These are phyloP conservation scores for Lamellibrachia luymesi DNA, from an alignment of 1,140 invertebrate genomes.

Conservation along the genomic window DNA sequence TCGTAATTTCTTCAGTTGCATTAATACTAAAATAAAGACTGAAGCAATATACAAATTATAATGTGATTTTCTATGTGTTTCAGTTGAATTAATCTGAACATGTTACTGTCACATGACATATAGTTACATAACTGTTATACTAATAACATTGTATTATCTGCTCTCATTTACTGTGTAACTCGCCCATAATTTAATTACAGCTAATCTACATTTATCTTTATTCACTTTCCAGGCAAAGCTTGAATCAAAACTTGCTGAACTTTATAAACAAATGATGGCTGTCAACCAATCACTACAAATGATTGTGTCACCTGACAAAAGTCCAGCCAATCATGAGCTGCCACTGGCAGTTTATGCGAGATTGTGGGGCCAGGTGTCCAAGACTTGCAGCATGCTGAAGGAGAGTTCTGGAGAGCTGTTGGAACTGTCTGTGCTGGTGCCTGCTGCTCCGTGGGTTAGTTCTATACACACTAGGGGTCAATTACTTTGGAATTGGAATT, in stretches of 20 bases:
- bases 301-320: conserved; percentile 10
- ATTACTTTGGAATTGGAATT: background rate
- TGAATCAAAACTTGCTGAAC: conserved; percentile 40
- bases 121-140: too few species aligned
- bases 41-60: background rate
- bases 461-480: background rate
- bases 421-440: conserved; percentile 41
- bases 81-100: background rate
- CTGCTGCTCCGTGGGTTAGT: conserved; percentile 48
- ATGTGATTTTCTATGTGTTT: background rate
- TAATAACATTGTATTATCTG: background rate
- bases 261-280: conserved; percentile 43
- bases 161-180: background rate
- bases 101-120: too few species aligned
- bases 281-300: conserved; percentile 32
- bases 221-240: conserved; percentile 39
- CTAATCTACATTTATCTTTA: background rate
- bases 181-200: background rate
- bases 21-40: background rate
- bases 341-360: conserved; percentile 35
- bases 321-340: conserved; percentile 1
- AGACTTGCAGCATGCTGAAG: conserved; percentile 38
- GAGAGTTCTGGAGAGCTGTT: conserved; percentile 41
- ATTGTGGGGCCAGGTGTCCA: conserved; percentile 33
- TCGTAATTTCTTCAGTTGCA: background rate